These are phyloP conservation scores for Oncopodura yosiiana DNA, from an alignment of 1,140 invertebrate genomes.

Conservation along the genomic window DNA sequence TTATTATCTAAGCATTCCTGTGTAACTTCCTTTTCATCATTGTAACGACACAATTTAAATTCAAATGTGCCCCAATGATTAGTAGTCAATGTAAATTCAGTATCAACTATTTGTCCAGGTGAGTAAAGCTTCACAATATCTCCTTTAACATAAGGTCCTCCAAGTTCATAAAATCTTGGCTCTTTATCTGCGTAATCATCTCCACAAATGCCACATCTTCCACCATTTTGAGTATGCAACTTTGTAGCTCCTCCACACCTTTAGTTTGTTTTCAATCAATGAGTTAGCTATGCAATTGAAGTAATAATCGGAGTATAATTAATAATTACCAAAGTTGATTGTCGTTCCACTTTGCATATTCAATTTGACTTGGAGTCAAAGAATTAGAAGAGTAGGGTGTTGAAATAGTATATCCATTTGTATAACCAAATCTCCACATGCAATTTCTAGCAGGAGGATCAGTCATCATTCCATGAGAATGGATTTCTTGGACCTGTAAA, in stretches of 20 bases:
- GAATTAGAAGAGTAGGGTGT: no score
- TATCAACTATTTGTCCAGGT: conserved; percentile 70
- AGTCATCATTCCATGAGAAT: conserved; percentile 62
- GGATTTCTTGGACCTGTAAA: conserved; percentile 39
- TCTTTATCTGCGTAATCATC: conserved; percentile 59
- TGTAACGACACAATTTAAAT: conserved; percentile 49
- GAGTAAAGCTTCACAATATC: conserved; percentile 69
- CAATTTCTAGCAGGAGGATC: conserved; percentile 84
- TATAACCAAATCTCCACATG: conserved; percentile 89
- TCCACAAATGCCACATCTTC: conserved; percentile 78
- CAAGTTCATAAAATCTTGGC: conserved; percentile 75
- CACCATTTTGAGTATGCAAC: conserved; percentile 76
- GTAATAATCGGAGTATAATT: neutral
- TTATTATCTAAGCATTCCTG: conserved; percentile 16
- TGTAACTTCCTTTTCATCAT: conserved; percentile 7
- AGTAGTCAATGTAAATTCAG: conserved; percentile 77
- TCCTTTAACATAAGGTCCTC: conserved; percentile 72
- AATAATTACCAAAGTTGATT: conserved; percentile 57
- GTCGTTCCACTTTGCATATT: conserved; percentile 91
- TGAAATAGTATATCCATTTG: no score
- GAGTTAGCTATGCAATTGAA: no score
- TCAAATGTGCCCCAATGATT: conserved; percentile 81
- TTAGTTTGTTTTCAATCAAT: no score
- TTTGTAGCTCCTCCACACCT: no score
- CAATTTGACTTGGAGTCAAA: no score